Evolutionary conservation across 2,113 vertebrate species (phyloP).

Genomic region (Ptychochromis oligacanthus): DNA sequence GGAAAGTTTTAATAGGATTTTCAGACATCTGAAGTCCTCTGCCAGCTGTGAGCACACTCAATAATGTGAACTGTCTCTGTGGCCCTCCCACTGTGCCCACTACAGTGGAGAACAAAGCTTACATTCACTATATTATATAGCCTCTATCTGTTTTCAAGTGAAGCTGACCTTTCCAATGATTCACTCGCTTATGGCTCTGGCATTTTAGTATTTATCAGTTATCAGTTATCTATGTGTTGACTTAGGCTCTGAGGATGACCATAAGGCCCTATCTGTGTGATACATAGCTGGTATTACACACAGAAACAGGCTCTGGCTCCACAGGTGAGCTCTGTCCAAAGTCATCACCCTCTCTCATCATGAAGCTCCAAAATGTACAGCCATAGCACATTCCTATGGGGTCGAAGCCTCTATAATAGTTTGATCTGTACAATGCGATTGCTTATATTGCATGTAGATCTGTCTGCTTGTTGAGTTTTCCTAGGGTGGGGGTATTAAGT

Average conservation of each 20-base stretch:
- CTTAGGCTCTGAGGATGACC: neutral
- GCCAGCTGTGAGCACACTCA: slow-evolving; percentile 13
- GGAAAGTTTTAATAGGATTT: neutral
- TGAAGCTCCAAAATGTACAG: neutral
- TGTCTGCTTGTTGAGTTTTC: slow-evolving; percentile 4
- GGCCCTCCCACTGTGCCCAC: slow-evolving; percentile 24
- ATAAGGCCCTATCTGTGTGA: neutral
- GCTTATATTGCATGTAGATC: neutral
- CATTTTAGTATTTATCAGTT: neutral
- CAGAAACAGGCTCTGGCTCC: slow-evolving; percentile 31
- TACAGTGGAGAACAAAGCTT: slow-evolving; percentile 63
- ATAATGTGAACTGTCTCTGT: slow-evolving; percentile 54
- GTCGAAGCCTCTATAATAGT: neutral
- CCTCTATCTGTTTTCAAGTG: slow-evolving; percentile 36
- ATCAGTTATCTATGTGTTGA: slow-evolving; percentile 7
- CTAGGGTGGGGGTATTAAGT: slow-evolving; percentile 3
- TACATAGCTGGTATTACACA: slow-evolving; percentile 12
- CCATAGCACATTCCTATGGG: neutral
- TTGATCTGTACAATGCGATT: neutral
- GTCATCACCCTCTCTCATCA: slow-evolving; percentile 22
- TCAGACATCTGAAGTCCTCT: slow-evolving; percentile 1
- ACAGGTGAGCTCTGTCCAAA: slow-evolving; percentile 22
- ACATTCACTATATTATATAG: slow-evolving; percentile 59
- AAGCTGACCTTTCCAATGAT: slow-evolving; percentile 9
- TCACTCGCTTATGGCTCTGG: neutral